Evolutionary conservation across 2,888 invertebrate genomes (phyloP).

Genomic region (Itoplectis maculator): DNA sequence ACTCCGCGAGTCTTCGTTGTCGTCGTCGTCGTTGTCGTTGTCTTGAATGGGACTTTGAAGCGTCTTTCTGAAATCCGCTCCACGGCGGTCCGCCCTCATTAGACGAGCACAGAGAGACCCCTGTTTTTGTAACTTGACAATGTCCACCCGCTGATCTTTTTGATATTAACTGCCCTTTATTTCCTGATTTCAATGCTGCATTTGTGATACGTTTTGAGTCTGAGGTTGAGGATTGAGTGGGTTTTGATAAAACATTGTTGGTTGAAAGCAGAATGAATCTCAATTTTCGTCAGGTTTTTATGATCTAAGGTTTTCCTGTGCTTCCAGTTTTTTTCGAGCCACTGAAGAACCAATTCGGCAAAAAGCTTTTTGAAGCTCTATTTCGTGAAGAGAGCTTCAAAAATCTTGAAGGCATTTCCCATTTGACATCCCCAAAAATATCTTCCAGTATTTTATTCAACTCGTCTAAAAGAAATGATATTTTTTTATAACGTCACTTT

Average conservation of each 20-base stretch:
- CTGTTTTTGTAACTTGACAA: conserved; percentile 34
- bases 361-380: no score
- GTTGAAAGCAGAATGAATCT: background rate
- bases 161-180: conserved; percentile 25
- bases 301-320: background rate
- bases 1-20: conserved; percentile 21
- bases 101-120: conserved; percentile 67
- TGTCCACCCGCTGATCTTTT: conserved; percentile 43
- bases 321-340: background rate
- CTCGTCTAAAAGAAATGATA: conserved; percentile 41
- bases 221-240: background rate
- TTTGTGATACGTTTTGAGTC: background rate
- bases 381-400: no score
- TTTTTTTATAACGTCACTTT: conserved; percentile 28
- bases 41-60: conserved; percentile 2
- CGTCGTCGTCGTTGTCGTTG: conserved; percentile 3
- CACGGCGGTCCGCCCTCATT: conserved; percentile 79
- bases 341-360: background rate
- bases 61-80: conserved; percentile 57
- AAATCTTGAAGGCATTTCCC: background rate
- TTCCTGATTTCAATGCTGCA: background rate
- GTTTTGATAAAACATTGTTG: background rate
- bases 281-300: background rate
- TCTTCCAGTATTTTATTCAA: no score
- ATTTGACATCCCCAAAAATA: no score